Evolutionary conservation across 2,113 vertebrate genomes (phyloP).

Genomic region (Ophthalmolycus amberensis): DNA sequence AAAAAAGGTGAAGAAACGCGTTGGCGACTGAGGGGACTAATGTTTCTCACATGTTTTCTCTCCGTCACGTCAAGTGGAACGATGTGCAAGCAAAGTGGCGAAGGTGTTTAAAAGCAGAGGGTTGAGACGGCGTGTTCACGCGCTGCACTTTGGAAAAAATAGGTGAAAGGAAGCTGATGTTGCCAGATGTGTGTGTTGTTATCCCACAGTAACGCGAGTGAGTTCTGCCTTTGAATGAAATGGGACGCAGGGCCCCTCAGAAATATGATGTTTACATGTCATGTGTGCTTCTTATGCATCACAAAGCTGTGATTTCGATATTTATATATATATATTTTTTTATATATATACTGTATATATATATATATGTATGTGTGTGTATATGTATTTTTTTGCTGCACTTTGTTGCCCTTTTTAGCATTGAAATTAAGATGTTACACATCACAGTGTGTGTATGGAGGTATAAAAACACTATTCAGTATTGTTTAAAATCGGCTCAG

Average conservation of each 20-base stretch:
- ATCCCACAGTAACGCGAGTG: constrained; percentile 11
- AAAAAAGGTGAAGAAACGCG: constrained; percentile 42
- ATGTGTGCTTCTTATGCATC: not conserved
- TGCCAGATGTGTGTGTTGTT: constrained; percentile 72
- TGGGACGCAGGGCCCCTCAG: constrained; percentile 27
- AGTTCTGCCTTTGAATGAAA: constrained; percentile 54
- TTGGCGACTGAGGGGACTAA: constrained; percentile 49
- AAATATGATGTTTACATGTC: constrained; percentile 13
- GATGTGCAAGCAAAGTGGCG: constrained; percentile 33
- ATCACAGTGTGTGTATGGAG: not conserved
- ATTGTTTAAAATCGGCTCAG: not conserved
- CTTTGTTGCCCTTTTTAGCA: not conserved
- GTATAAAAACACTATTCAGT: no score
- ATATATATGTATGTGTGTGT: not conserved
- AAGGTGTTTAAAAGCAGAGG: not conserved
- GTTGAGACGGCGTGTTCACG: constrained; percentile 10
- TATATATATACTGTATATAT: not conserved
- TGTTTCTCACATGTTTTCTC: constrained; percentile 63
- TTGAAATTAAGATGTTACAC: not conserved
- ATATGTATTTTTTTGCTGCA: not conserved
- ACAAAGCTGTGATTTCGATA: not conserved
- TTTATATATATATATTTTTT: not conserved
- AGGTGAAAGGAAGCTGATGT: constrained; percentile 66
- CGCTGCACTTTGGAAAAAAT: not conserved
- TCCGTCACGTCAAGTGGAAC: constrained; percentile 23